A percentile compares a stretch with the other conserved stretches of the same genome.
Evolutionary conservation across 2,888 invertebrate species (phyloP).

Genomic region (Lasioglossum calceatum): DNA sequence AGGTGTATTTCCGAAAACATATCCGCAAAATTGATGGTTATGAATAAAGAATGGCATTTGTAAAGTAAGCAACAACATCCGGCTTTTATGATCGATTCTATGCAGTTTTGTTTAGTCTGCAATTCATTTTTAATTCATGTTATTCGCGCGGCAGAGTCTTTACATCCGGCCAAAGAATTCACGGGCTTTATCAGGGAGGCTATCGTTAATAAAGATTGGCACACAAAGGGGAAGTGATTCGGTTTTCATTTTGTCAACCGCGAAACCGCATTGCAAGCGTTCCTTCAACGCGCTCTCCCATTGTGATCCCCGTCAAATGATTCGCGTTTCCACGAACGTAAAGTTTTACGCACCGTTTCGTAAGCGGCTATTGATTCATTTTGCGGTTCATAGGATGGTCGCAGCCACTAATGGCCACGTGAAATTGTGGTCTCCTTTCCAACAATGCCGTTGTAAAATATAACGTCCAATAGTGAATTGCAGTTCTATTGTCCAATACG

Average conservation of each 20-base stretch:
- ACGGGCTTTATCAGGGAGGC: neutral
- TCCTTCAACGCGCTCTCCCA: slow-evolving; percentile 12
- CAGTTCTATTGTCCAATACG: neutral
- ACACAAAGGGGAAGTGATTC: slow-evolving; percentile 37
- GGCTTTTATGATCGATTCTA: neutral
- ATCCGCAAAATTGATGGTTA: neutral
- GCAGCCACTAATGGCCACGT: slow-evolving; percentile 18
- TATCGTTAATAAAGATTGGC: slow-evolving; percentile 20
- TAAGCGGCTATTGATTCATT: slow-evolving; percentile 48
- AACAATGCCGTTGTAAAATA: neutral
- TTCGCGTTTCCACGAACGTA: slow-evolving; percentile 47
- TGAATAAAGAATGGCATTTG: neutral
- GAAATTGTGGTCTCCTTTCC: slow-evolving; percentile 27
- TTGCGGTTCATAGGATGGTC: slow-evolving; percentile 41
- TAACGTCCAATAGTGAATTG: neutral
- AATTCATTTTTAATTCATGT: neutral
- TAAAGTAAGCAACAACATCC: neutral
- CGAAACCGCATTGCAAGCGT: slow-evolving; percentile 44
- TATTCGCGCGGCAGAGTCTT: neutral
- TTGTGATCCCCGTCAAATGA: slow-evolving; percentile 37
- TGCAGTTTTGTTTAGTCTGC: neutral
- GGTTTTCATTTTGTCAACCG: slow-evolving; percentile 34
- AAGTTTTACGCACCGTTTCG: slow-evolving; percentile 38
- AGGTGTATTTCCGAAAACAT: neutral
- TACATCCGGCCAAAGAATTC: neutral